Conservation (phyloP, 2,797 vertebrate species). For the Hylomyscus alleni region DNA sequence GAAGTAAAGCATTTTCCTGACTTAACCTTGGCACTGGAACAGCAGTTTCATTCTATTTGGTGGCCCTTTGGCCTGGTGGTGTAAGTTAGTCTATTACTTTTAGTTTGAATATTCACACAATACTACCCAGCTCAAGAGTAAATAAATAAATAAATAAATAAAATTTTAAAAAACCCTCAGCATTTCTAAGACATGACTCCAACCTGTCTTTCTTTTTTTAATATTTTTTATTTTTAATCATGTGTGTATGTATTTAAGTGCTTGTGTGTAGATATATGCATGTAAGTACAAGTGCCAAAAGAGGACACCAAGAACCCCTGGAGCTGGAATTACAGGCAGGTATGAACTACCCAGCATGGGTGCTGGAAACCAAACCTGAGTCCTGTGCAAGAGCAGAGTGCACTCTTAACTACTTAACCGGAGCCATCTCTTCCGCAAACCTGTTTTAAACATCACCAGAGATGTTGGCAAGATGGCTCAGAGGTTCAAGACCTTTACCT, state of each 20-base stretch:
- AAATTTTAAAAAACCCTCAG: too few relatives aligned
- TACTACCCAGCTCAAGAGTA: slow-evolving; percentile 6
- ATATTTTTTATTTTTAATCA: background rate
- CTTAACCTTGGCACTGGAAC: background rate
- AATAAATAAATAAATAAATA: background rate
- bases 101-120: background rate
- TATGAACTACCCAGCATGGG: background rate
- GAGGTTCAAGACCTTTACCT: background rate
- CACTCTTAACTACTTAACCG: background rate
- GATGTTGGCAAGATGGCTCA: background rate
- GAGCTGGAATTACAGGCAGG: background rate
- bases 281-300: background rate
- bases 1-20: background rate
- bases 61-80: background rate
- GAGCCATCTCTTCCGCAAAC: background rate
- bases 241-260: background rate
- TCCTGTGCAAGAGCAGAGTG: background rate
- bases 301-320: too few relatives aligned
- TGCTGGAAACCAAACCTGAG: too few relatives aligned
- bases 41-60: background rate
- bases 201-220: background rate
- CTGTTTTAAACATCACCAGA: background rate
- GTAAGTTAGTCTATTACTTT: background rate
- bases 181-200: background rate
- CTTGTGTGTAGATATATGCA: background rate